These are phyloP conservation scores for Acropternis orthonyx DNA, from an alignment of 2,797 vertebrate species.

Conservation along the genomic window DNA sequence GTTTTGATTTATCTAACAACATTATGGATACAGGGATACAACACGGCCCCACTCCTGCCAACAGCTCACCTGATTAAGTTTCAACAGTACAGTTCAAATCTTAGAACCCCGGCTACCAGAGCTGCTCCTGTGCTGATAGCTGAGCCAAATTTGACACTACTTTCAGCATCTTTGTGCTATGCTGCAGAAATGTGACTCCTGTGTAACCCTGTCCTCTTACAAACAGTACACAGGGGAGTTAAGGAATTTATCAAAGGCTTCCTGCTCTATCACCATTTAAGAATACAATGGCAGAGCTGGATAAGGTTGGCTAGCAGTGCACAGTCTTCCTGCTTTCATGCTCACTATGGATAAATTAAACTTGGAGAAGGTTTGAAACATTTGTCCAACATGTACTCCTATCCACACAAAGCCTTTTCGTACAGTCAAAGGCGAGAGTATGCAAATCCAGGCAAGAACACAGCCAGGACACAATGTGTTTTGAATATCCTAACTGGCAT, in stretches of 20 bases:
- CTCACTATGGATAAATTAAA: background rate
- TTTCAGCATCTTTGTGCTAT: background rate
- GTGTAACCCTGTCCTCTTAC: background rate
- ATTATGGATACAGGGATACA: background rate
- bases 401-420: background rate
- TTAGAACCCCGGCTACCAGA: background rate
- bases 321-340: background rate
- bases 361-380: background rate
- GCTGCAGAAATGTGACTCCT: fast-evolving
- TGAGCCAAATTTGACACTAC: background rate
- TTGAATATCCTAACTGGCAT: conserved; percentile 11
- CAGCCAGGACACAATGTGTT: background rate
- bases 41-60: background rate
- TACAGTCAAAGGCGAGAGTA: background rate
- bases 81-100: background rate
- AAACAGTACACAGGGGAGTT: background rate
- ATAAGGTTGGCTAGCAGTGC: background rate
- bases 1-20: background rate
- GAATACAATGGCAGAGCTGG: background rate
- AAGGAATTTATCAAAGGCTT: background rate
- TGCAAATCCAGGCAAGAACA: background rate
- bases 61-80: background rate
- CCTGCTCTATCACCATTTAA: background rate
- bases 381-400: background rate
- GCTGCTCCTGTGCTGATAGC: background rate